Evolutionary conservation across 2,888 invertebrate genomes (phyloP).

Genomic region (Caenorhabditis sp.): DNA sequence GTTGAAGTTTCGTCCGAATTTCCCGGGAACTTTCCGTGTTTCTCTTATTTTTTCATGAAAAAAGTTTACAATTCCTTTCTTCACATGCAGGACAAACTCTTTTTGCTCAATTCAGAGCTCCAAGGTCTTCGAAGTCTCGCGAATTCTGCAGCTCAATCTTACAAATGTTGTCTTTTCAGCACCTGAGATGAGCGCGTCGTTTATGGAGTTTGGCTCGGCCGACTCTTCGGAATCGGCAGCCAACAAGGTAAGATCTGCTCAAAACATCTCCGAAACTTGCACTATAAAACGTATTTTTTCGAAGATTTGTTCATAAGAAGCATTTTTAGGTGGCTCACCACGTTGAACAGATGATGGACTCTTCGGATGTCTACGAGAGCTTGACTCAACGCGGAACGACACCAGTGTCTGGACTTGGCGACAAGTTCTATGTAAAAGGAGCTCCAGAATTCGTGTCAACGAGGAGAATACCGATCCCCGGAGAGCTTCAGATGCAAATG

Average conservation of each 20-base stretch:
- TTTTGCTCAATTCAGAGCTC: too few relatives aligned
- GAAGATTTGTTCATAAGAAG: neutral
- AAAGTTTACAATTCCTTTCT: too few relatives aligned
- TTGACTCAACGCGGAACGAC: slow-evolving; percentile 63
- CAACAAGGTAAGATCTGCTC: slow-evolving; percentile 21
- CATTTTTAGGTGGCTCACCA: slow-evolving; percentile 47
- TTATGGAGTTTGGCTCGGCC: slow-evolving; percentile 49
- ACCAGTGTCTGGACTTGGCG: slow-evolving; percentile 67
- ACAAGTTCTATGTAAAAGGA: slow-evolving; percentile 61
- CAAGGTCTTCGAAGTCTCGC: too few relatives aligned
- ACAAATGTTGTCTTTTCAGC: slow-evolving; percentile 1
- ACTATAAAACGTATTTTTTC: too few relatives aligned
- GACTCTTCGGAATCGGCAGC: slow-evolving; percentile 63
- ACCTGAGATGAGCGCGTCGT: slow-evolving; percentile 50
- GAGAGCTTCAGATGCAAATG: slow-evolving; percentile 73
- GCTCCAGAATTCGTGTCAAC: slow-evolving; percentile 63
- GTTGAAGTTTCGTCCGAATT: slow-evolving; percentile 1
- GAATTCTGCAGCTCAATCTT: too few relatives aligned
- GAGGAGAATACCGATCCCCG: slow-evolving; percentile 68
- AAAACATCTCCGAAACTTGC: neutral
- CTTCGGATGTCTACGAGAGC: slow-evolving; percentile 57
- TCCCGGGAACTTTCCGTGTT: neutral
- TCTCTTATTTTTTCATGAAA: neutral
- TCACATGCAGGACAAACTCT: too few relatives aligned
- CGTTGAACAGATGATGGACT: slow-evolving; percentile 57